Evolutionary conservation across 2,797 vertebrate genomes (phyloP).

Genomic region (Alfaro cultratus): DNA sequence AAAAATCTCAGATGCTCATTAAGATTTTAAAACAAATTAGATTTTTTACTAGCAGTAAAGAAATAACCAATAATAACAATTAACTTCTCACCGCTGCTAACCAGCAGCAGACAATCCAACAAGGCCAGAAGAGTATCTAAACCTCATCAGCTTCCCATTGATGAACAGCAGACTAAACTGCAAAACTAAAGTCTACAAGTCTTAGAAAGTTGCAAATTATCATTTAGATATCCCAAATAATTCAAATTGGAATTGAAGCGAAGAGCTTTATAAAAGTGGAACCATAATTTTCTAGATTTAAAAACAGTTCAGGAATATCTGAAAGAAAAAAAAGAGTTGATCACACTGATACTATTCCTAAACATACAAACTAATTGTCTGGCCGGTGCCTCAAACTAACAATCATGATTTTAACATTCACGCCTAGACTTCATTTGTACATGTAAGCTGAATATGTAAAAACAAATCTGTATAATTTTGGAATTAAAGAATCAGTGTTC

Average conservation of each 20-base stretch:
- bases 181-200: not conserved
- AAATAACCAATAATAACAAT: not conserved
- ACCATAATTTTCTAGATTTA: not conserved
- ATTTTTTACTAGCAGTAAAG: not conserved
- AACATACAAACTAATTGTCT: not conserved
- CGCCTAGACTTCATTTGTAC: not conserved
- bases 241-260: not conserved
- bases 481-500: not conserved
- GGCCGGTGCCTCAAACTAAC: not conserved
- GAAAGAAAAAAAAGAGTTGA: not conserved
- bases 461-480: not conserved
- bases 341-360: not conserved
- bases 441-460: not conserved
- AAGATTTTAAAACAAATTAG: not conserved
- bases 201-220: not conserved
- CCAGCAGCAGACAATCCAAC: not conserved
- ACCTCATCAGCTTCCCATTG: not conserved
- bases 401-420: not conserved
- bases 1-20: not conserved
- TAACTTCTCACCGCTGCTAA: not conserved
- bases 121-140: not conserved
- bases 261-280: not conserved
- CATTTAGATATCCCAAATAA: not conserved
- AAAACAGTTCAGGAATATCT: not conserved
- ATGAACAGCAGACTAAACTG: not conserved